phyloP scores from a whole-genome alignment of 2,797 vertebrate genomes.

The Chelmon rostratus region DNA sequence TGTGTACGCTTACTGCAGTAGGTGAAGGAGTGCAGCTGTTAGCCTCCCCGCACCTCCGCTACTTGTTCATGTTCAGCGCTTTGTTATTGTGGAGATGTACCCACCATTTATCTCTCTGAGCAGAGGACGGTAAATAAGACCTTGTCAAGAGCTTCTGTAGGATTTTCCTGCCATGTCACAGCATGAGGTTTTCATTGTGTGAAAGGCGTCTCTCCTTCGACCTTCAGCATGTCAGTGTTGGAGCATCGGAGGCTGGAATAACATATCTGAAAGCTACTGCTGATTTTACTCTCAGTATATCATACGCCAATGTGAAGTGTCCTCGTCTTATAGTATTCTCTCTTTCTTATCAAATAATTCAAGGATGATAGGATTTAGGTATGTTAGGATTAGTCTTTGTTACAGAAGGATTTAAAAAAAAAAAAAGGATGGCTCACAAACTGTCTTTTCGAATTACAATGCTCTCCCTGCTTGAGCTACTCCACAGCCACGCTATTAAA shows the following conservation, averaged over 20 bases:
- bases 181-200: conserved; percentile 57
- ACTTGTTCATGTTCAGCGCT: conserved; percentile 45
- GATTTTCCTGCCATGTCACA: conserved; percentile 50
- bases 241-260: conserved; percentile 16
- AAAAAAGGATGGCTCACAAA: conserved; percentile 24
- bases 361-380: not conserved
- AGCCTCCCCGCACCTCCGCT: conserved; percentile 13
- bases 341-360: conserved; percentile 24
- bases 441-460: conserved; percentile 18
- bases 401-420: not conserved
- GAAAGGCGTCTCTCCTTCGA: conserved; percentile 41
- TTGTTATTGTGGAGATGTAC: conserved; percentile 42
- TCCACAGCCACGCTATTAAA: conserved; percentile 57
- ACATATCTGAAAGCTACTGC: conserved; percentile 30
- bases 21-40: conserved; percentile 63
- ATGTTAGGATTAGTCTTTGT: not conserved
- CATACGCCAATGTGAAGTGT: conserved; percentile 29
- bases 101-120: conserved; percentile 53
- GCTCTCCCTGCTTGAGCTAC: conserved; percentile 35
- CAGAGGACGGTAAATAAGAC: conserved; percentile 45
- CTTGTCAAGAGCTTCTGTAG: conserved; percentile 50
- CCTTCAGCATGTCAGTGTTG: not conserved
- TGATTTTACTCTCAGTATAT: conserved; percentile 48
- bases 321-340: not conserved
- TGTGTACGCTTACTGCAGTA: conserved; percentile 54